These are phyloP conservation scores for Perca flavescens DNA, from an alignment of 2,113 vertebrate genomes.

Conservation along the genomic window DNA sequence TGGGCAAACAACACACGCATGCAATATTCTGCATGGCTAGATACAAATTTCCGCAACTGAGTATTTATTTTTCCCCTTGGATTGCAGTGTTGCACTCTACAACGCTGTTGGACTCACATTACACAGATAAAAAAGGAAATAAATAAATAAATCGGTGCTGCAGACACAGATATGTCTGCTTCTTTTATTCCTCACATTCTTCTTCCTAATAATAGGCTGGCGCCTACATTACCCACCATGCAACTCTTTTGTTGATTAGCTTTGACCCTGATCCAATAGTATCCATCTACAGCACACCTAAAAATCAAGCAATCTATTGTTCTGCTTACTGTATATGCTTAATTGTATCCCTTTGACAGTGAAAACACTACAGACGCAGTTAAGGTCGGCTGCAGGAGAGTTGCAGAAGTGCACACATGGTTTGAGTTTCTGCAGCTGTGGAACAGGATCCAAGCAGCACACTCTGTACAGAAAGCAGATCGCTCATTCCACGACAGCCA, in stretches of 20 bases:
- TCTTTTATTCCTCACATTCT: too few species aligned
- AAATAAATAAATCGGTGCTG: background rate
- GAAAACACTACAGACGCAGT: background rate
- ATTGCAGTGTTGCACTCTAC: too few species aligned
- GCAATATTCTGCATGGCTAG: too few species aligned
- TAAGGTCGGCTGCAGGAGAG: background rate
- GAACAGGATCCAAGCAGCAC: background rate
- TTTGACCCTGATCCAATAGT: background rate
- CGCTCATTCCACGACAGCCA: slow-evolving; percentile 27
- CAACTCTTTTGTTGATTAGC: background rate
- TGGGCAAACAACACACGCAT: too few species aligned
- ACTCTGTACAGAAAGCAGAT: slow-evolving; percentile 31
- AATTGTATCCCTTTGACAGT: background rate
- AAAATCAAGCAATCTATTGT: background rate
- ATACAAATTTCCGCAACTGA: too few species aligned
- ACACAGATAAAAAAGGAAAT: background rate
- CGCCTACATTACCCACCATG: background rate
- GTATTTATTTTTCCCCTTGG: too few species aligned
- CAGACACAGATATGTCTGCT: background rate
- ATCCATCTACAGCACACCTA: background rate
- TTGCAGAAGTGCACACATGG: slow-evolving; percentile 8
- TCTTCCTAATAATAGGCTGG: background rate
- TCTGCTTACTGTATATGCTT: background rate
- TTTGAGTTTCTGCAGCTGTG: slow-evolving; percentile 13
- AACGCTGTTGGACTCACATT: background rate